A percentile compares a stretch with the other conserved stretches of the same genome.
Conservation (phyloP, 2,113 vertebrate species). For the Mohoua ochrocephala region DNA sequence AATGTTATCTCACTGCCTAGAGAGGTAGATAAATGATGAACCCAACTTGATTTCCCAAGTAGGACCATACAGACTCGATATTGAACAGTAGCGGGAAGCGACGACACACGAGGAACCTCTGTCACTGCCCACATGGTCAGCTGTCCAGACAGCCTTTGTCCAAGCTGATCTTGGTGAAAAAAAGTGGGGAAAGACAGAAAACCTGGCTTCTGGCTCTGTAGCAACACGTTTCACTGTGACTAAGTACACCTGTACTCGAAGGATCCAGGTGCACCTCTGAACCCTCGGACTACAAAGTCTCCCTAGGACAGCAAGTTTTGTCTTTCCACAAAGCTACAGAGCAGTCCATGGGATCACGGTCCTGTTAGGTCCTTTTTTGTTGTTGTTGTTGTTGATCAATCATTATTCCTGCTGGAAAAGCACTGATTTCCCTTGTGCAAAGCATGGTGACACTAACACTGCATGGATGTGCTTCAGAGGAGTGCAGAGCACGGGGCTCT, state of each 20-base stretch:
- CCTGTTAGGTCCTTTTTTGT: too few relatives aligned
- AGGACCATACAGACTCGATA: neutral
- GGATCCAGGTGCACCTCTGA: neutral
- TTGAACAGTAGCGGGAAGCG: neutral
- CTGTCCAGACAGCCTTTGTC: neutral
- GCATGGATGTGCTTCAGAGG: neutral
- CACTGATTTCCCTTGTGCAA: neutral
- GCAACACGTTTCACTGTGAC: neutral
- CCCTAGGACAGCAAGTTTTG: neutral
- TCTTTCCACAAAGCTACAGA: neutral
- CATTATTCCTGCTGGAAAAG: neutral
- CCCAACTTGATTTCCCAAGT: neutral
- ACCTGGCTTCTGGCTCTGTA: neutral
- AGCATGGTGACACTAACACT: neutral
- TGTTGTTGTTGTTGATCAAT: neutral
- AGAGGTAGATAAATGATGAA: neutral
- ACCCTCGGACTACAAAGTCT: neutral
- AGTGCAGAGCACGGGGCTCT: neutral
- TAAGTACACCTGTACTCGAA: neutral
- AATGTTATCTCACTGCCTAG: neutral
- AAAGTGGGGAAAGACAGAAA: neutral
- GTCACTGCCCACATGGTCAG: neutral
- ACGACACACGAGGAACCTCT: neutral
- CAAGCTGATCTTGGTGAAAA: neutral
- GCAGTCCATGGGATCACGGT: neutral